Conservation (phyloP, 2,888 invertebrate species). For the Dorcus hopei region DNA sequence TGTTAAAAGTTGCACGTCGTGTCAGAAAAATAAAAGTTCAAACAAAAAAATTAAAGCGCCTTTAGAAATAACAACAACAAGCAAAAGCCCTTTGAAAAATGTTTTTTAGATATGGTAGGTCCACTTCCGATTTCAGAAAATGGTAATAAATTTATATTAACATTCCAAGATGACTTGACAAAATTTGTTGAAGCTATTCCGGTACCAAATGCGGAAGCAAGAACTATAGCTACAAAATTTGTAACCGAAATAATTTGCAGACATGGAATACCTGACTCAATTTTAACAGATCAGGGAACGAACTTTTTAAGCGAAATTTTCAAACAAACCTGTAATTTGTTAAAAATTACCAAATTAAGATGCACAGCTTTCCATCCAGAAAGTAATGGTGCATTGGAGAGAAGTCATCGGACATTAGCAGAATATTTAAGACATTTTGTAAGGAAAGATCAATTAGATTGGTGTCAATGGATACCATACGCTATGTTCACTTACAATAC, state of each 20-base stretch:
- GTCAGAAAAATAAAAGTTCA: constrained; percentile 22
- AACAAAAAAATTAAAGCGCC: constrained; percentile 31
- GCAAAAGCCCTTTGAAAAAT: constrained; percentile 32
- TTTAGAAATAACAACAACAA: constrained; percentile 36
- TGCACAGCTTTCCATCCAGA: constrained; percentile 28
- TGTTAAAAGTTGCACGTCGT: constrained; percentile 10
- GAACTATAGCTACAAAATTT: constrained; percentile 30
- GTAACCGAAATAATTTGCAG: constrained; percentile 25
- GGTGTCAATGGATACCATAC: no score
- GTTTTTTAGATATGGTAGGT: constrained; percentile 35
- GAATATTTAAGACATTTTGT: constrained; percentile 19
- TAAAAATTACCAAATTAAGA: constrained; percentile 27
- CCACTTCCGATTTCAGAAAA: constrained; percentile 29
- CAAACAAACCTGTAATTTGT: constrained; percentile 29
- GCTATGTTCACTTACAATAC: no score
- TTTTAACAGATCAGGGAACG: constrained; percentile 33
- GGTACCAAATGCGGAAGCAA: constrained; percentile 35
- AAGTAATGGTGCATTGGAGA: constrained; percentile 32
- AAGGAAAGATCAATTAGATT: no score
- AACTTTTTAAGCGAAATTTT: constrained; percentile 32
- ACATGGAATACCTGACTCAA: constrained; percentile 31
- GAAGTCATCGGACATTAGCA: constrained; percentile 31
- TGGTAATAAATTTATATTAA: constrained; percentile 31
- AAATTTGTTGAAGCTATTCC: constrained; percentile 35
- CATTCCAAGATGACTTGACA: constrained; percentile 35